These are phyloP conservation scores for Loris lydekkerianus DNA, from an alignment of 2,797 vertebrate species.

Conservation along the genomic window DNA sequence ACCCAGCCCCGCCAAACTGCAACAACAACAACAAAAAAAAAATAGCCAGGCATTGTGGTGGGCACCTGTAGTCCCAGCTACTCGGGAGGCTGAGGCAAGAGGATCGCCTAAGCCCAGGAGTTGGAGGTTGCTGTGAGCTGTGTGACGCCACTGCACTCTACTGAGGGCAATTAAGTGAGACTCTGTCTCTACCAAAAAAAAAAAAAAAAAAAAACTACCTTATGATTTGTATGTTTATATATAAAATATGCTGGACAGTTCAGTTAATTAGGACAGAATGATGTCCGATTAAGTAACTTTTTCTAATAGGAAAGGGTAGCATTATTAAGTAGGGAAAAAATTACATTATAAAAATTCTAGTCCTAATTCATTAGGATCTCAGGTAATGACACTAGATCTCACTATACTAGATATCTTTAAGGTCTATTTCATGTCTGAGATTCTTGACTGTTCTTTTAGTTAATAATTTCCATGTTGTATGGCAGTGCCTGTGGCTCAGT, in stretches of 20 bases:
- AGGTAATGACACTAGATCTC: not conserved
- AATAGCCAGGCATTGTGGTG: too few relatives aligned
- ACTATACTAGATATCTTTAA: not conserved
- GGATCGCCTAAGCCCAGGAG: too few relatives aligned
- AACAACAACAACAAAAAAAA: too few relatives aligned
- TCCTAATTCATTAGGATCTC: not conserved
- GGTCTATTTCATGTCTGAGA: conserved; percentile 44
- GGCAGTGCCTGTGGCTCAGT: too few relatives aligned
- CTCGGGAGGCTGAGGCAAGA: too few relatives aligned
- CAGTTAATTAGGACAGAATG: not conserved
- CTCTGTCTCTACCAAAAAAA: too few relatives aligned
- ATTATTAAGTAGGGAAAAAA: conserved; percentile 26
- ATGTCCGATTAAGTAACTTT: not conserved
- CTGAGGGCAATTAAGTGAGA: too few relatives aligned
- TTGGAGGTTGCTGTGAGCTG: too few relatives aligned
- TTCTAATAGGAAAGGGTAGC: not conserved
- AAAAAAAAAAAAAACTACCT: not conserved
- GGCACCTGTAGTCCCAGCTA: too few relatives aligned
- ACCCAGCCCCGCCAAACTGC: too few relatives aligned
- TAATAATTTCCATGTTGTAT: not conserved
- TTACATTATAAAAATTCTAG: conserved; percentile 57
- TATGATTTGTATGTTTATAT: conserved; percentile 54
- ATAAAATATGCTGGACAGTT: conserved; percentile 9
- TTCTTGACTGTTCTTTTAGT: conserved; percentile 15
- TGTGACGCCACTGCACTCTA: too few relatives aligned